Evolutionary conservation across 2,888 invertebrate species (phyloP), one percentile per base, ranked within the genome.

Genomic region (Drosophila quinaria): DNA sequence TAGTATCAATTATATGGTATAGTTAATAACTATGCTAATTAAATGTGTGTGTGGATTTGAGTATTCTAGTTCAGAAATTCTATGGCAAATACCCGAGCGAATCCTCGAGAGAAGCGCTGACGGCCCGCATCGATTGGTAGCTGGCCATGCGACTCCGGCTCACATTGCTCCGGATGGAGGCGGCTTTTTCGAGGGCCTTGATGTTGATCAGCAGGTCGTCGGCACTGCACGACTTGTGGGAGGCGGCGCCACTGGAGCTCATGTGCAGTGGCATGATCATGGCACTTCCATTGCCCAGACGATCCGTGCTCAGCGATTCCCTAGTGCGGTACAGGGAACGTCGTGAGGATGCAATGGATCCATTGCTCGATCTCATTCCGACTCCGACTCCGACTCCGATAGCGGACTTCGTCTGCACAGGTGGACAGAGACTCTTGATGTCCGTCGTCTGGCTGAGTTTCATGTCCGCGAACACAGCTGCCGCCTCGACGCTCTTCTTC

Each of bases 401-500:
- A 0, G 5, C 25, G 25, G 25, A 25, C 25, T 25, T 25, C 25
- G 5, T 25, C 25, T 25, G 25, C n/a, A 64, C 42, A 1, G 78
- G 74, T 22, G 89, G 74, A 41, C 91, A 91, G 29, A 94, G 80
- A 55, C 94, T 94, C 63, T 93, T 94, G 41, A 96, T 95, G 90
- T 95, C 96, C 0, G 95, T 95, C 13, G 95, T 94, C 92, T 96
- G 96, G 29, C 95, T 95, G 1, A 96, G 93, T 39, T 95, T 95
- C 47, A 96, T 95, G 89, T 96, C 96, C 0, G 96, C 96, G 91
- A 97, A 97, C 31, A 97, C 93, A 0, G 97, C 97, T 0, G 97
- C 97, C 86, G 97, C 97, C 92, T 97, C 97, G 0, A 97, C 97
- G 3, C 96, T 96, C 91, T 97, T 97, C 92, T 97, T 97, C 31